Evolutionary conservation across 2,113 vertebrate genomes (phyloP), one percentile per base, ranked within the genome.

Genomic region (Rhinoptilus africanus): DNA sequence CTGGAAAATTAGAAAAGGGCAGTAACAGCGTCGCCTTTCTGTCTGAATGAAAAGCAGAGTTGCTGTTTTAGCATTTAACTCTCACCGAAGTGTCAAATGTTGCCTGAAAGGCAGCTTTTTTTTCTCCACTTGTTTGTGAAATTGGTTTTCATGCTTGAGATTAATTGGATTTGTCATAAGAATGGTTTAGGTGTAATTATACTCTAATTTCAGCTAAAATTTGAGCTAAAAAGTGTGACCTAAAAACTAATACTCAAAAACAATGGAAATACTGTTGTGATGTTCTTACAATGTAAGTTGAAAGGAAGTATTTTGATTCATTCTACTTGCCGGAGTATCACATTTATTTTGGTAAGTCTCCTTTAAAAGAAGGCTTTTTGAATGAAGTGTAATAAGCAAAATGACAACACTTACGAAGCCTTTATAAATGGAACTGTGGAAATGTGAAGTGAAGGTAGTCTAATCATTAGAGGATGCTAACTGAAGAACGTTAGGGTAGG

Each of bases 11-110:
- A 85, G 71, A 37, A 7, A 17, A 39, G n/a, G 32, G 63, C 74
- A 35, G 57, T 26, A 45, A 47, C 37, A 90, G 50, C 5, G 12
- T 48, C 0, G 0, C 23, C 59, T 26, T 63, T 88, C 18, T 60
- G 17, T 48, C 50, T 56, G 34, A 68, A 41, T 76, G 11, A 51
- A 53, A 72, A 56, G 0, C 41, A 37, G 45, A 57, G n/a, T 14
- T 76, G 28, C 53, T 88, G 34, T 32, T 81, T 47, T 14, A 73
- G 50, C 7, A 1, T 45, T 12, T 39, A 62, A 32, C 19, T 80
- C 22, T 51, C 39, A 57, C 34, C 8, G 4, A 34, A 79, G 18
- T 41, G 50, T 74, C 15, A 79, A 23, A 18, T 78, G n/a, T 62
- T 75, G 16, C 59, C 22, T 53, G 15, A 76, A 13, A 79, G 60